phyloP scores from a whole-genome alignment of 53 echinoderm and acorn worm species.

The Astropecten irregularis region DNA sequence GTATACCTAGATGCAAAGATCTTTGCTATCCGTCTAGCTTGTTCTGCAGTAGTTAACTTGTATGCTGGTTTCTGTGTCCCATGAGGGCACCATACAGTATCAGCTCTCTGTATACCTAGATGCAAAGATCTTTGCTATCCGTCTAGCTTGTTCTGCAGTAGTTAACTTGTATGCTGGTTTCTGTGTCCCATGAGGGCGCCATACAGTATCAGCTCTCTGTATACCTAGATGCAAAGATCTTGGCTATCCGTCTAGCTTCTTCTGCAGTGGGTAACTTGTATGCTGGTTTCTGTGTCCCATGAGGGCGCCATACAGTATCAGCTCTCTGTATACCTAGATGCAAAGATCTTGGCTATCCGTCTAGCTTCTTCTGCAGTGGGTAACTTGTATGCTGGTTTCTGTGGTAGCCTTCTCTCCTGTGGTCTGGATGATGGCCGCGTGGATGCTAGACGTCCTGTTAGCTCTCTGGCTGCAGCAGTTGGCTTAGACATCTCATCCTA shows the following conservation, averaged over 20 bases:
- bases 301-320: too few species aligned
- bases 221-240: conserved; percentile 82
- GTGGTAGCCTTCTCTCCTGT: neutral
- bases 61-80: too few species aligned
- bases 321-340: conserved; percentile 65
- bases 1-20: too few species aligned
- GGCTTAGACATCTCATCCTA: neutral
- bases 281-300: too few species aligned
- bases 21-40: too few species aligned
- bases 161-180: conserved; percentile 64
- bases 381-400: conserved; percentile 49
- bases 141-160: conserved; percentile 90
- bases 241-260: conserved; percentile 92
- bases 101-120: conserved; percentile 65
- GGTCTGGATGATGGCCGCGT: neutral
- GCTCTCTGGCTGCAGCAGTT: conserved; percentile 70
- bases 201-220: conserved; percentile 32
- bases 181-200: too few species aligned
- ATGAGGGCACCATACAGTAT: too few species aligned
- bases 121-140: conserved; percentile 89
- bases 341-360: conserved; percentile 89
- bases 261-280: conserved; percentile 85
- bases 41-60: too few species aligned
- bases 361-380: conserved; percentile 96
- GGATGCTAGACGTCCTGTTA: conserved; percentile 60